phyloP scores from a whole-genome alignment of 2,888 invertebrate species.

The Drosophila testacea region DNA sequence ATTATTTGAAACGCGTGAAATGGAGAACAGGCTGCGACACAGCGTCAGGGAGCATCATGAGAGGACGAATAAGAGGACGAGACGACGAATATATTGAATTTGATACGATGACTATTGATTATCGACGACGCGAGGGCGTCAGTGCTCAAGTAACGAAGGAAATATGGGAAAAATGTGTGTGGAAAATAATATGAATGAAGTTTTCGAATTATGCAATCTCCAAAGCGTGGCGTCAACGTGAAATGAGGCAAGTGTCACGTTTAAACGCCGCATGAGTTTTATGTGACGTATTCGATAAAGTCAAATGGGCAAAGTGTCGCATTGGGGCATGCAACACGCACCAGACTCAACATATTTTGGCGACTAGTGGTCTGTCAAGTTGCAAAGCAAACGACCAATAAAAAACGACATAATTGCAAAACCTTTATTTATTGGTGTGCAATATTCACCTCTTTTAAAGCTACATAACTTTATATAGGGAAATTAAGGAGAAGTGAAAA shows the following conservation, averaged over 20 bases:
- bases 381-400: slow-evolving; percentile 33
- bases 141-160: slow-evolving; percentile 20
- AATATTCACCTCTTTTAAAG: neutral
- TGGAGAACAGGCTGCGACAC: slow-evolving; percentile 23
- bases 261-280: slow-evolving; percentile 58
- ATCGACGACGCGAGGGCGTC: slow-evolving; percentile 23
- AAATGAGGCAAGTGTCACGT: slow-evolving; percentile 63
- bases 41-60: neutral
- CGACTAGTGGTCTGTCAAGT: slow-evolving; percentile 6
- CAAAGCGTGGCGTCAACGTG: neutral
- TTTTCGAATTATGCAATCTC: slow-evolving; percentile 45
- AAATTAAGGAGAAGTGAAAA: slow-evolving; percentile 26
- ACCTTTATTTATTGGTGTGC: slow-evolving; percentile 51
- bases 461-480: neutral
- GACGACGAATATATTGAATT: slow-evolving; percentile 67
- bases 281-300: slow-evolving; percentile 57
- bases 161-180: slow-evolving; percentile 25
- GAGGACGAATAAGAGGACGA: neutral
- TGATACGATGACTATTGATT: slow-evolving; percentile 56
- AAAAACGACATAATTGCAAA: slow-evolving; percentile 53
- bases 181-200: slow-evolving; percentile 43
- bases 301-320: slow-evolving; percentile 49
- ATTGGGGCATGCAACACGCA: slow-evolving; percentile 14
- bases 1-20: slow-evolving; percentile 60
- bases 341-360: neutral